phyloP scores from a whole-genome alignment of 2,113 vertebrate species.

The Zapornia atra region DNA sequence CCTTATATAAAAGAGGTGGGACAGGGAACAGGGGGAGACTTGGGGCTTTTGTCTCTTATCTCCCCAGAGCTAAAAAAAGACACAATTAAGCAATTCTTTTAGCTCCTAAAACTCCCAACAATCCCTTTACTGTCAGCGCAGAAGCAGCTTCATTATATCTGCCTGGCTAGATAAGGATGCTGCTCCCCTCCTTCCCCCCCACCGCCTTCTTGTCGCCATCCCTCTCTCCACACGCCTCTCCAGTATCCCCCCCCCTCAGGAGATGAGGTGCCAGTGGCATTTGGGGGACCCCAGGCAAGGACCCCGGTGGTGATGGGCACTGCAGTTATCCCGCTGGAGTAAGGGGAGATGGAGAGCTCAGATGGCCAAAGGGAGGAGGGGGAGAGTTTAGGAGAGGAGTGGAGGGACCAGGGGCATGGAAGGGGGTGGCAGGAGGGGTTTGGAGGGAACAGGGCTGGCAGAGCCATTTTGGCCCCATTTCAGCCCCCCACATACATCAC shows the following conservation, averaged over 20 bases:
- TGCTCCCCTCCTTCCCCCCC: neutral
- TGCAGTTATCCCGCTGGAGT: fast-evolving
- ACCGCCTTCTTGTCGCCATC: neutral
- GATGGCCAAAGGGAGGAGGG: neutral
- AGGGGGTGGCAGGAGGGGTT: neutral
- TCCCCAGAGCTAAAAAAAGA: slow-evolving; percentile 10
- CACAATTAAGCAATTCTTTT: slow-evolving; percentile 10
- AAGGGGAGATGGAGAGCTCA: neutral
- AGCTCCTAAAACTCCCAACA: slow-evolving; percentile 14
- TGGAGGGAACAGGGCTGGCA: neutral
- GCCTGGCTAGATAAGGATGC: neutral
- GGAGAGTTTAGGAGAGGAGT: neutral
- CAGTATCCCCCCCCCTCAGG: neutral
- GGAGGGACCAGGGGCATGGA: neutral
- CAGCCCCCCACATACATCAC: neutral
- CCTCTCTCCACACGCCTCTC: neutral
- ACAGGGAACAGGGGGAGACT: neutral
- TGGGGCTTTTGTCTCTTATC: neutral
- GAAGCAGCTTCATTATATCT: slow-evolving; percentile 13
- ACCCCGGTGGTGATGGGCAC: neutral
- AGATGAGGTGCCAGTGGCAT: fast-evolving
- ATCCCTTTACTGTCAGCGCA: neutral
- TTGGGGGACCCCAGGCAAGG: fast-evolving
- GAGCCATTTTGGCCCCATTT: neutral
- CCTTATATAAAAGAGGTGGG: neutral